Evolutionary conservation across 1,140 invertebrate genomes (phyloP).

Genomic region (Zaprionus capensis): DNA sequence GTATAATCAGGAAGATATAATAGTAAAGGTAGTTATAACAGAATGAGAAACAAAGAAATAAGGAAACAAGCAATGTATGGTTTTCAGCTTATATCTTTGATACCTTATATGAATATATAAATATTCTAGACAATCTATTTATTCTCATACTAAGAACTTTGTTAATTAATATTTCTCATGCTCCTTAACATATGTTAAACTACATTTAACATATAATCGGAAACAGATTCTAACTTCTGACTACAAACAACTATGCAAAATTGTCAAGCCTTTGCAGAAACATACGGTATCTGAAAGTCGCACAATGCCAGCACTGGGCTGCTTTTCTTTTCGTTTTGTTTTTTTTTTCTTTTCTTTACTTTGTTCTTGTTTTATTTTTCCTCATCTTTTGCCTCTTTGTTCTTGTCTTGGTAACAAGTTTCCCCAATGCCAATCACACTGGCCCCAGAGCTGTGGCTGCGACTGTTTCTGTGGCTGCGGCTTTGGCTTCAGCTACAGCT

Average conservation of each 20-base stretch:
- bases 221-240: background rate
- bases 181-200: too few species aligned
- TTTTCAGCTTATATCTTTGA: too few species aligned
- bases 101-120: too few species aligned
- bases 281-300: constrained; percentile 11
- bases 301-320: background rate
- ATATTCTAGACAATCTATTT: too few species aligned
- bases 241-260: background rate
- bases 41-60: too few species aligned
- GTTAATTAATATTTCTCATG: too few species aligned
- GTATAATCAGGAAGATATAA: too few species aligned
- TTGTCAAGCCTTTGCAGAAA: background rate
- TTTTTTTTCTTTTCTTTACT: background rate
- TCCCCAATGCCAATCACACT: constrained; percentile 47
- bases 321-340: constrained; percentile 3
- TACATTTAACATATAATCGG: background rate
- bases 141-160: too few species aligned
- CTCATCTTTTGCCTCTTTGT: constrained; percentile 23
- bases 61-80: too few species aligned
- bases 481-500: constrained; percentile 7
- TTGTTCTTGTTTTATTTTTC: constrained; percentile 31
- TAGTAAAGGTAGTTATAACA: too few species aligned
- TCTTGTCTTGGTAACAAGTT: constrained; percentile 50
- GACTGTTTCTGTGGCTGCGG: constrained; percentile 30
- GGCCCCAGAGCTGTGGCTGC: constrained; percentile 39